These are phyloP conservation scores for Peromyscus polionotus DNA, from an alignment of 2,113 vertebrate species.

Conservation along the genomic window DNA sequence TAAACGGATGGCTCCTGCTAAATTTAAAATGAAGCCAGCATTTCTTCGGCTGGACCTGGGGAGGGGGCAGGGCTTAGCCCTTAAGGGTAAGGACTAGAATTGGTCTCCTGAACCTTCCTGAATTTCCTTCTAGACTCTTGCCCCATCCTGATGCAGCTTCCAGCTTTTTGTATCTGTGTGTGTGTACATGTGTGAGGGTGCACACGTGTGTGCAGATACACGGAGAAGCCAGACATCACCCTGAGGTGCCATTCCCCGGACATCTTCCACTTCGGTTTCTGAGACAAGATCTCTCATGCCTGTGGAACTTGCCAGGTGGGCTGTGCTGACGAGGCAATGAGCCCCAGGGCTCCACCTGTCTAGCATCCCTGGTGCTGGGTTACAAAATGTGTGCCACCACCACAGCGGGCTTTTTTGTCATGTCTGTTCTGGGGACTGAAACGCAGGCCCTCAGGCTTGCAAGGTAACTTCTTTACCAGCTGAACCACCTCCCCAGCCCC, in stretches of 20 bases:
- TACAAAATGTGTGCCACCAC: not conserved
- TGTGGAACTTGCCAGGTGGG: not conserved
- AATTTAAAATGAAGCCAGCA: conserved; percentile 61
- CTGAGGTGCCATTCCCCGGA: not conserved
- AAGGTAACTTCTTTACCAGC: not conserved
- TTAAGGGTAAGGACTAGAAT: not conserved
- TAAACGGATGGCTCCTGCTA: conserved; percentile 46
- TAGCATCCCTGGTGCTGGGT: no score
- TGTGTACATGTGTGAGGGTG: no score
- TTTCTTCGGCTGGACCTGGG: not conserved
- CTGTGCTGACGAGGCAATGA: not conserved
- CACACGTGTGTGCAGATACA: not conserved
- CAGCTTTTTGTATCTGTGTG: not conserved
- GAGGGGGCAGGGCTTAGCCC: not conserved
- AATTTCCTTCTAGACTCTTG: not conserved
- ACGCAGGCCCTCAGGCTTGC: not conserved
- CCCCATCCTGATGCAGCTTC: not conserved
- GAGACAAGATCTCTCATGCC: not conserved
- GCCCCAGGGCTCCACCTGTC: no score
- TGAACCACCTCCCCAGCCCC: not conserved
- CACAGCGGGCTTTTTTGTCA: no score
- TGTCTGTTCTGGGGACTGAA: not conserved
- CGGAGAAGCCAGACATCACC: not conserved
- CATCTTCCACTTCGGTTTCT: not conserved
- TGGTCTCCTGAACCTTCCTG: not conserved